A percentile compares a stretch with the other conserved stretches of the same genome.
These are phyloP conservation scores for Lumbricus terrestris DNA, from an alignment of 2,888 invertebrate species.

Conservation along the genomic window DNA sequence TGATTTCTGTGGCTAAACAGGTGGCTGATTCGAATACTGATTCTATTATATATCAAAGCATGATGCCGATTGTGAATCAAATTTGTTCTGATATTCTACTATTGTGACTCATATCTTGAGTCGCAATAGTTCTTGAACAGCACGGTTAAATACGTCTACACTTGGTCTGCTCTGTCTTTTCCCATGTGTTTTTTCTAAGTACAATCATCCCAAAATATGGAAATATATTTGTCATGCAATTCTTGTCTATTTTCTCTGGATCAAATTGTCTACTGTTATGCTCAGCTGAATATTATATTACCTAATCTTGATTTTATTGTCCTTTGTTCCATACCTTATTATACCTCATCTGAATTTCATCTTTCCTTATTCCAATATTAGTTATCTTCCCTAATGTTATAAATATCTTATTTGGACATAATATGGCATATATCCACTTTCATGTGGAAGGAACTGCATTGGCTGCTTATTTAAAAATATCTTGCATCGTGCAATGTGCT, in stretches of 20 bases:
- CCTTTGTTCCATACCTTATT: too few species aligned
- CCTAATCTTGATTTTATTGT: too few species aligned
- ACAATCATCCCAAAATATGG: neutral
- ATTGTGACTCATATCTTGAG: neutral
- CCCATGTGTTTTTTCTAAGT: neutral
- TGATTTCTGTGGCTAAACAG: neutral
- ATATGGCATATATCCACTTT: too few species aligned
- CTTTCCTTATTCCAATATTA: too few species aligned
- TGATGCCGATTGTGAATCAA: neutral
- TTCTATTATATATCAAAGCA: neutral
- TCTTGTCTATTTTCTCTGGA: neutral
- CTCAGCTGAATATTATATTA: too few species aligned
- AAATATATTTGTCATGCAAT: neutral
- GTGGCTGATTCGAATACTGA: neutral
- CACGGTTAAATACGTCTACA: neutral
- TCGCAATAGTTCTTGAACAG: too few species aligned
- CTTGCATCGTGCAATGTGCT: too few species aligned
- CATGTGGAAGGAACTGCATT: too few species aligned
- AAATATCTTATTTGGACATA: too few species aligned
- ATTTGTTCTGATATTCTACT: neutral
- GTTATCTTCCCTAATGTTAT: too few species aligned
- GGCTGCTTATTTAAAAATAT: too few species aligned
- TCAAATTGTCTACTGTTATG: neutral
- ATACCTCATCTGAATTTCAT: too few species aligned
- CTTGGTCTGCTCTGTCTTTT: neutral